These are phyloP conservation scores for Stomatorhinus ivindoensis DNA, from an alignment of 2,113 vertebrate genomes.

Conservation along the genomic window DNA sequence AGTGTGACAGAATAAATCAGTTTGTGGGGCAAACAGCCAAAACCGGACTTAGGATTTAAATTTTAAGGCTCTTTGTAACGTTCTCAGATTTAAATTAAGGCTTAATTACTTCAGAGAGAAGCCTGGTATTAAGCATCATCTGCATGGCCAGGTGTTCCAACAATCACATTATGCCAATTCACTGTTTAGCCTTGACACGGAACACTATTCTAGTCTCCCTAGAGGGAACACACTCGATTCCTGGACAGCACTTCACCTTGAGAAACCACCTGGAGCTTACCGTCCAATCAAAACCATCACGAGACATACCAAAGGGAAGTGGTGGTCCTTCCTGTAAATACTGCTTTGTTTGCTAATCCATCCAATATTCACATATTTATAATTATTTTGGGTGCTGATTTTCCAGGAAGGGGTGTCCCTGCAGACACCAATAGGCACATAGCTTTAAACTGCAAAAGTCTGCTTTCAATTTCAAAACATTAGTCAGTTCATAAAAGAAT, in stretches of 20 bases:
- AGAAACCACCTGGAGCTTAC: neutral
- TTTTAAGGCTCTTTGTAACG: neutral
- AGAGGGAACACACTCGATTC: neutral
- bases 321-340: neutral
- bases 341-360: neutral
- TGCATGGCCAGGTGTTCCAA: neutral
- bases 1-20: neutral
- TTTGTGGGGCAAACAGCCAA: neutral
- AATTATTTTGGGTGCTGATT: neutral
- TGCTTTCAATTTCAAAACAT: neutral
- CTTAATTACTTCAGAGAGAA: neutral
- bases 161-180: slow-evolving; percentile 4
- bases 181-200: neutral
- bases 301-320: neutral
- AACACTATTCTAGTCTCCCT: neutral
- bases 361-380: neutral
- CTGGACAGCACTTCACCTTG: neutral
- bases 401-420: neutral
- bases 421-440: neutral
- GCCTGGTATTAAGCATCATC: neutral
- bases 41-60: neutral
- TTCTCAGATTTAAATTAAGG: neutral
- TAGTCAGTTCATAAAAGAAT: neutral
- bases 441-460: neutral
- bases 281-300: neutral